Percentiles rank a stretch among this genome's conserved stretches.
These are phyloP conservation scores for Epinephelus malabaricus DNA, from an alignment of 2,797 vertebrate genomes.

Conservation along the genomic window DNA sequence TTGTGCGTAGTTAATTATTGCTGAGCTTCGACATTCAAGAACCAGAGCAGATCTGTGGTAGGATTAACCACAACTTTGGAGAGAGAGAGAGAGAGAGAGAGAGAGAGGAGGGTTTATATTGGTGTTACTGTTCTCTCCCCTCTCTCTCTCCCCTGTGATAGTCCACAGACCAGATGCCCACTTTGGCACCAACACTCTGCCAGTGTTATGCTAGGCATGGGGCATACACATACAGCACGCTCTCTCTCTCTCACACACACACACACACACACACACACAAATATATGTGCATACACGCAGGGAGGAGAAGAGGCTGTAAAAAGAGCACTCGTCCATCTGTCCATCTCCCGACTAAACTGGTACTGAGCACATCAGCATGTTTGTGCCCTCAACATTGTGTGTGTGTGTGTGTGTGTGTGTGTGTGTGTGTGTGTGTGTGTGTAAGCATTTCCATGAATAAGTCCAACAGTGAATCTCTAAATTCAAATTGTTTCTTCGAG, in stretches of 20 bases:
- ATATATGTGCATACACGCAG: constrained; percentile 22
- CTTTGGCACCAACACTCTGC: constrained; percentile 73
- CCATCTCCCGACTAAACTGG: constrained; percentile 57
- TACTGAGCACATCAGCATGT: constrained; percentile 58
- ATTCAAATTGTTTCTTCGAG: neutral
- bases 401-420: constrained; percentile 20
- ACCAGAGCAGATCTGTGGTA: constrained; percentile 38
- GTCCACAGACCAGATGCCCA: constrained; percentile 80
- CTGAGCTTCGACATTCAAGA: constrained; percentile 16
- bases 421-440: constrained; percentile 15
- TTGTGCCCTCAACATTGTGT: constrained; percentile 22
- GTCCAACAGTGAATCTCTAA: constrained; percentile 26
- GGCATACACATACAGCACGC: constrained; percentile 37
- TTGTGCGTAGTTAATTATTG: constrained; percentile 41
- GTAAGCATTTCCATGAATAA: constrained; percentile 4
- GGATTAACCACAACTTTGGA: constrained; percentile 39
- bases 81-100: constrained; percentile 8
- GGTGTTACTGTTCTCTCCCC: constrained; percentile 39
- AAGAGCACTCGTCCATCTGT: constrained; percentile 77
- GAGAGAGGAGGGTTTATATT: constrained; percentile 15
- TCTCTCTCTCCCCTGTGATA: constrained; percentile 65
- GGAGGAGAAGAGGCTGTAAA: constrained; percentile 58
- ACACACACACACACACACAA: constrained; percentile 28
- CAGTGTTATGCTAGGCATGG: constrained; percentile 63
- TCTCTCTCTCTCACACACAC: neutral